phyloP scores from a whole-genome alignment of 2,113 vertebrate genomes.

The Rhinolophus sinicus region DNA sequence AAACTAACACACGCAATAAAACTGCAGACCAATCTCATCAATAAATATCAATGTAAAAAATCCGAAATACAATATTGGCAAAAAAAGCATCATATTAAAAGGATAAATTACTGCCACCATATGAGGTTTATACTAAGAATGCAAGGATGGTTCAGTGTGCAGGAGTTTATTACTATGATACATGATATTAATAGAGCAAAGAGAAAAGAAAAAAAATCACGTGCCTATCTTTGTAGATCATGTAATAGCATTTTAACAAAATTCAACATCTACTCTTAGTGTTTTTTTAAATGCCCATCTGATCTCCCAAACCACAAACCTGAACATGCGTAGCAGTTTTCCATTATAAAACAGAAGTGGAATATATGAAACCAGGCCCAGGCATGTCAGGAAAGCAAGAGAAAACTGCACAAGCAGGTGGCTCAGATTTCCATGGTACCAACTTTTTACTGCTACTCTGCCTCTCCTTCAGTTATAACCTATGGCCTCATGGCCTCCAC shows the following conservation, averaged over 20 bases:
- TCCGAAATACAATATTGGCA: slow-evolving; percentile 15
- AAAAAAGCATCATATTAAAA: slow-evolving; percentile 16
- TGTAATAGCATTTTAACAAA: slow-evolving; percentile 10
- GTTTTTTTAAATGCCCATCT: background rate
- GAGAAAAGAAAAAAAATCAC: background rate
- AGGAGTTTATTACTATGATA: background rate
- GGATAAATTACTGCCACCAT: background rate
- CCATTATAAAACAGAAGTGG: background rate
- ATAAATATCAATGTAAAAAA: slow-evolving; percentile 28
- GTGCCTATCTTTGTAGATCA: background rate
- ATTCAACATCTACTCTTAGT: background rate
- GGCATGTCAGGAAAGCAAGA: background rate
- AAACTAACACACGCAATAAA: slow-evolving; percentile 32
- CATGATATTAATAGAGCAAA: background rate
- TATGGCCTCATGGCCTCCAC: background rate
- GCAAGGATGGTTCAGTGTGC: slow-evolving; percentile 13
- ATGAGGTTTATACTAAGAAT: slow-evolving; percentile 15
- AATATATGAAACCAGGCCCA: background rate
- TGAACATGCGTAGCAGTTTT: background rate
- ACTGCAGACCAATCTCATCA: background rate
- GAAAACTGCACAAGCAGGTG: background rate
- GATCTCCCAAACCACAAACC: background rate
- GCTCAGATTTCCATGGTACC: background rate
- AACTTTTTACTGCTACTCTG: background rate
- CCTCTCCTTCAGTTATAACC: background rate